phyloP scores from a whole-genome alignment of 2,113 vertebrate genomes.

The Mesoclemmys tuberculata region DNA sequence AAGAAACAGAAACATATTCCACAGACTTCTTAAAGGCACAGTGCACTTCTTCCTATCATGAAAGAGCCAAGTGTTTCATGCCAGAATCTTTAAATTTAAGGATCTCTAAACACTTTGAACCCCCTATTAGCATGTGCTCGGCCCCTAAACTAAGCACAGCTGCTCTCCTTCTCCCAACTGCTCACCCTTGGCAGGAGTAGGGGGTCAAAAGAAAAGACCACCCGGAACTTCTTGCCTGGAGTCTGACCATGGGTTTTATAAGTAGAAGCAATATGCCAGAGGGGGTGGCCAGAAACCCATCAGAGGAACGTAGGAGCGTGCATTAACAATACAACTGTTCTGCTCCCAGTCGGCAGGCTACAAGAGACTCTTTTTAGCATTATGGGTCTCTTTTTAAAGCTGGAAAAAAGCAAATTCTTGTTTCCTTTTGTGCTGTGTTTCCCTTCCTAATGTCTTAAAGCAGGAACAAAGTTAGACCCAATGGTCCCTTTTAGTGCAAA shows the following conservation, averaged over 20 bases:
- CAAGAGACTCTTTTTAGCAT: constrained; percentile 47
- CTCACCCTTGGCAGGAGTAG: constrained; percentile 54
- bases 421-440: constrained; percentile 27
- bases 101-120: constrained; percentile 8
- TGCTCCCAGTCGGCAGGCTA: background rate
- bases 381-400: constrained; percentile 44
- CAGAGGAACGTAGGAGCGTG: constrained; percentile 44
- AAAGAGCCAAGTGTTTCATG: background rate
- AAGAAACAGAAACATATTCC: constrained; percentile 31
- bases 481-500: background rate
- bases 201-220: constrained; percentile 74
- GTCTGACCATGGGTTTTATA: constrained; percentile 34
- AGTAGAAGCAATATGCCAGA: constrained; percentile 64
- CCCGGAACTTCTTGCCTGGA: constrained; percentile 70
- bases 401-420: constrained; percentile 59
- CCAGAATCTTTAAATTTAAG: constrained; percentile 50
- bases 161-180: constrained; percentile 75
- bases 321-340: constrained; percentile 54
- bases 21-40: constrained; percentile 24
- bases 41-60: background rate
- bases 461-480: background rate
- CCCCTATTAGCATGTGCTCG: constrained; percentile 48
- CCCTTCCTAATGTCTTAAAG: constrained; percentile 45
- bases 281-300: constrained; percentile 42
- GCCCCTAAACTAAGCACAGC: constrained; percentile 74